phyloP scores from a whole-genome alignment of 2,113 vertebrate genomes.

The Patagioenas fasciata region DNA sequence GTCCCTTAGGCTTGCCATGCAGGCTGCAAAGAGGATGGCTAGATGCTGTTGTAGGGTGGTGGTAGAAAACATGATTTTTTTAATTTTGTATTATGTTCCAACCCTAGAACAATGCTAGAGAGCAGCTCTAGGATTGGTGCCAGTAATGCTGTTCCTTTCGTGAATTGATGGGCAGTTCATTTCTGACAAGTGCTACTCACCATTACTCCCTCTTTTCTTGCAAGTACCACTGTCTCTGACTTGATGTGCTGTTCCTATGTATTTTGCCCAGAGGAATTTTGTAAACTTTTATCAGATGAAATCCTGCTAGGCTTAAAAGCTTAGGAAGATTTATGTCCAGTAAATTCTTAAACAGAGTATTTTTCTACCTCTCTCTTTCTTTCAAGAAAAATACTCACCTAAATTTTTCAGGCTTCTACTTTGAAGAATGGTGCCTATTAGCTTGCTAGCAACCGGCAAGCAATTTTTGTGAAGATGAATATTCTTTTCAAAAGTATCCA shows the following conservation, averaged over 20 bases:
- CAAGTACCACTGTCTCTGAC: not conserved
- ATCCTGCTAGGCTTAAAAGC: not conserved
- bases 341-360: not conserved
- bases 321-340: not conserved
- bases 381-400: not conserved
- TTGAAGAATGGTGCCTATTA: not conserved
- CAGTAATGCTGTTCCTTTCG: not conserved
- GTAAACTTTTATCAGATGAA: not conserved
- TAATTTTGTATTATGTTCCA: not conserved
- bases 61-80: not conserved
- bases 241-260: not conserved
- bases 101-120: not conserved
- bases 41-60: not conserved
- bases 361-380: not conserved
- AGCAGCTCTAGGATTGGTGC: not conserved
- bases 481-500: slow-evolving; percentile 17
- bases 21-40: not conserved
- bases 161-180: not conserved
- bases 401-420: not conserved
- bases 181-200: not conserved
- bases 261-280: not conserved
- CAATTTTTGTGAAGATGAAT: not conserved
- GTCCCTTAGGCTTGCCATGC: not conserved
- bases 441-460: not conserved
- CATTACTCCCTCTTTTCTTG: not conserved